A percentile compares a stretch with the other conserved stretches of the same genome.
Evolutionary conservation across 2,797 vertebrate species (phyloP).

Genomic region (Limosa lapponica): DNA sequence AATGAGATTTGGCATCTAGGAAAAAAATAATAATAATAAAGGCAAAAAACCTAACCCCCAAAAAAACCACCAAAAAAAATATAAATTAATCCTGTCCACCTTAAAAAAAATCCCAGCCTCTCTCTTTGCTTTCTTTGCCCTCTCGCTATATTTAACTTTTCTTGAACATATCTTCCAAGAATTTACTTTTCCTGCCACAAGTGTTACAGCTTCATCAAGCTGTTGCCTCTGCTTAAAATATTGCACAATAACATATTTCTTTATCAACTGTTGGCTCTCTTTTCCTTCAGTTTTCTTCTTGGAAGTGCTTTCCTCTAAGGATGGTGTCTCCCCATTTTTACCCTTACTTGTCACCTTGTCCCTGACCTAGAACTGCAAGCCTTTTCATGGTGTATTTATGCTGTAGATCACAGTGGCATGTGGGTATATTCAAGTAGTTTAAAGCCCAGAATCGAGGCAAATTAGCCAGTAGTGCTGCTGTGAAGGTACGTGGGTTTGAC

Average conservation of each 20-base stretch:
- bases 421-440: neutral
- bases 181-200: neutral
- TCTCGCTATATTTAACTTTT: neutral
- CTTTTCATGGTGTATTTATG: neutral
- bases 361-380: neutral
- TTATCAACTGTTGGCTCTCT: neutral
- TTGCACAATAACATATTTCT: neutral
- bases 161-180: neutral
- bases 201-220: neutral
- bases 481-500: neutral
- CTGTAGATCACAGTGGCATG: neutral
- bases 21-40: neutral
- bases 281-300: neutral
- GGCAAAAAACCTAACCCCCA: no score
- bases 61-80: neutral
- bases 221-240: neutral
- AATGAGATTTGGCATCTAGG: neutral
- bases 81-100: neutral
- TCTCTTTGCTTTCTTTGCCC: neutral
- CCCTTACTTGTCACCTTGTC: neutral
- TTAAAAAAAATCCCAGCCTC: neutral
- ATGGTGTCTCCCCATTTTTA: neutral
- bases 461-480: neutral
- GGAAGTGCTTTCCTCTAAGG: neutral
- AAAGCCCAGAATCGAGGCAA: neutral